phyloP scores from a whole-genome alignment of 1,140 invertebrate species.

The Battus philenor region DNA sequence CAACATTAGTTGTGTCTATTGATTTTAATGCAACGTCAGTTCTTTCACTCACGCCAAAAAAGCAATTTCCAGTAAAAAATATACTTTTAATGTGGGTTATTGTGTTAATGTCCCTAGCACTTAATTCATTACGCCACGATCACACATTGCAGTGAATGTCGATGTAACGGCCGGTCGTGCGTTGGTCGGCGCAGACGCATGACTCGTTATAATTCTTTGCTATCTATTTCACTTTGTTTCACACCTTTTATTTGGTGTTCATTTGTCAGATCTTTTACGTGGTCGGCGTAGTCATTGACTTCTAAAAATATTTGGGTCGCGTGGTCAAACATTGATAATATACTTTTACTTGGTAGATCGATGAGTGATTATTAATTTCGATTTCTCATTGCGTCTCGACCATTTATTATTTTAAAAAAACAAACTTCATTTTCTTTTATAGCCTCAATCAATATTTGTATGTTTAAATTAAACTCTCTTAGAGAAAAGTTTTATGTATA shows the following conservation, averaged over 20 bases:
- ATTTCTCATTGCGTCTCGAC: too few relatives aligned
- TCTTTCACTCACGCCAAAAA: conserved; percentile 27
- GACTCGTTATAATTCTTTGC: conserved; percentile 9
- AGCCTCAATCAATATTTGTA: too few relatives aligned
- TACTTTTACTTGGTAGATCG: conserved; percentile 68
- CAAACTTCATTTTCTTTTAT: too few relatives aligned
- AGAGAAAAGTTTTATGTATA: too few relatives aligned
- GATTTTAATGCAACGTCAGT: conserved; percentile 26
- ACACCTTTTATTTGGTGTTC: conserved; percentile 54
- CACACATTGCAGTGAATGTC: conserved; percentile 21
- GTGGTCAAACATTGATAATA: conserved; percentile 55
- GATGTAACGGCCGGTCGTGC: conserved; percentile 14
- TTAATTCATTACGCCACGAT: conserved; percentile 45
- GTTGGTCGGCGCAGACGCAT: not conserved
- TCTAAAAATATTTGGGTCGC: conserved; percentile 58
- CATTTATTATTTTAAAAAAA: too few relatives aligned
- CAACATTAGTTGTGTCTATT: not conserved
- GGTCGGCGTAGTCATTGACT: conserved; percentile 30
- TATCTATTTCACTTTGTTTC: conserved; percentile 28
- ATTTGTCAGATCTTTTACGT: conserved; percentile 46
- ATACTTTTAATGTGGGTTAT: conserved; percentile 53
- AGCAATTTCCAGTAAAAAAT: conserved; percentile 45
- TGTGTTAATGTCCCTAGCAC: conserved; percentile 50
- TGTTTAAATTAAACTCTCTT: too few relatives aligned
- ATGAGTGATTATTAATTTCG: conserved; percentile 48